phyloP scores from a whole-genome alignment of 2,797 vertebrate species.

The Pipistrellus pipistrellus region DNA sequence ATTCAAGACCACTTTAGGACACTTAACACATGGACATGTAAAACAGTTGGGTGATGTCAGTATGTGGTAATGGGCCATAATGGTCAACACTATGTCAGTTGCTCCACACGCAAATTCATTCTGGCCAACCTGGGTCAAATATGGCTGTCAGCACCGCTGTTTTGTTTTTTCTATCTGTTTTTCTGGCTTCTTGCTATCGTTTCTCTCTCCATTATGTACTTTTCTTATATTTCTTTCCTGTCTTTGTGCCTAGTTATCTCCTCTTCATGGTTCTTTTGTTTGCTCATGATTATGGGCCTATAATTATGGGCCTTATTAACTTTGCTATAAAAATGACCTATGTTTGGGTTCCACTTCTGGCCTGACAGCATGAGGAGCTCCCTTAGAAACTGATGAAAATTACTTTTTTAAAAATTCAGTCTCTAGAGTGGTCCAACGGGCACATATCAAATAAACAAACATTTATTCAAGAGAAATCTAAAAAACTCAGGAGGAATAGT shows the following conservation, averaged over 20 bases:
- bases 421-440: neutral
- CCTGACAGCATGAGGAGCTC: neutral
- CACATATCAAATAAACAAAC: neutral
- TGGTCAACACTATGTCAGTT: neutral
- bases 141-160: neutral
- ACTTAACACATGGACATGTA: neutral
- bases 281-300: neutral
- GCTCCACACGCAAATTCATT: neutral
- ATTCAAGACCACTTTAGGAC: neutral
- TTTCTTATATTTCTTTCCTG: neutral
- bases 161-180: neutral
- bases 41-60: neutral
- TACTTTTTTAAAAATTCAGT: neutral
- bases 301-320: neutral
- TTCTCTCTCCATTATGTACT: neutral
- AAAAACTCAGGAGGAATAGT: neutral
- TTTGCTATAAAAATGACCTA: neutral
- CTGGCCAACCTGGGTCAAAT: neutral
- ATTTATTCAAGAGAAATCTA: neutral
- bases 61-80: neutral
- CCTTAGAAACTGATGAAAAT: neutral
- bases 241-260: neutral
- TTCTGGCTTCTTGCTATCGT: neutral
- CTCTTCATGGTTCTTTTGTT: neutral
- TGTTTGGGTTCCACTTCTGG: neutral